phyloP scores from a whole-genome alignment of 2,113 vertebrate species.

The Microtus montanus region DNA sequence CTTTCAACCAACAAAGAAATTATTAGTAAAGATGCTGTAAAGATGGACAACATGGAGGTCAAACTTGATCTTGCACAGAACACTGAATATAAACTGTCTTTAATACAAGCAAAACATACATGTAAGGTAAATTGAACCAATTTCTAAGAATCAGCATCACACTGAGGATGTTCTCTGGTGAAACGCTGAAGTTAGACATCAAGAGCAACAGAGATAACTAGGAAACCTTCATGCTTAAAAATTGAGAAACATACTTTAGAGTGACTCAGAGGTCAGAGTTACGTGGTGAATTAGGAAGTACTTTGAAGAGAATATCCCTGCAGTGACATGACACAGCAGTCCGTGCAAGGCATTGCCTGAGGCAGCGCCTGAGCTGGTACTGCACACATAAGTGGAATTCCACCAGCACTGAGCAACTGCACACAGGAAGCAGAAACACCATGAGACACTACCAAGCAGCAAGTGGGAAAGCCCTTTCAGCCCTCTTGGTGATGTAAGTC shows the following conservation, averaged over 20 bases:
- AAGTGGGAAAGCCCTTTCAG: neutral
- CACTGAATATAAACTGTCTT: constrained; percentile 3
- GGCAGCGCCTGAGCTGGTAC: constrained; percentile 4
- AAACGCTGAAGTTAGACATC: constrained; percentile 41
- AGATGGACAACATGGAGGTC: neutral
- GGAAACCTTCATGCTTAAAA: constrained; percentile 1
- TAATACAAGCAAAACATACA: neutral
- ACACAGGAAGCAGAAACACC: neutral
- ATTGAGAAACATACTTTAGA: constrained; percentile 37
- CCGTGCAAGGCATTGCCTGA: neutral
- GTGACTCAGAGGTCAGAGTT: neutral
- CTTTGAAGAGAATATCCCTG: neutral
- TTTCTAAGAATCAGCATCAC: constrained; percentile 15
- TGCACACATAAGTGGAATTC: constrained; percentile 18
- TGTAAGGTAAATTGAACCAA: constrained; percentile 19
- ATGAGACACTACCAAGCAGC: neutral
- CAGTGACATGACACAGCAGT: neutral
- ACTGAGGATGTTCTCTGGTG: neutral
- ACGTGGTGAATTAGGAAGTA: constrained; percentile 22
- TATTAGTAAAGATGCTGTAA: neutral
- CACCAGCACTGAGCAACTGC: neutral
- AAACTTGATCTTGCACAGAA: constrained; percentile 7
- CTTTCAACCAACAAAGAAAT: constrained; percentile 18
- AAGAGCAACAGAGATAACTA: constrained; percentile 42
- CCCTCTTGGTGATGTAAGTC: neutral